phyloP scores from a whole-genome alignment of 2,113 vertebrate genomes.

The Nothobranchius kuhntae region DNA sequence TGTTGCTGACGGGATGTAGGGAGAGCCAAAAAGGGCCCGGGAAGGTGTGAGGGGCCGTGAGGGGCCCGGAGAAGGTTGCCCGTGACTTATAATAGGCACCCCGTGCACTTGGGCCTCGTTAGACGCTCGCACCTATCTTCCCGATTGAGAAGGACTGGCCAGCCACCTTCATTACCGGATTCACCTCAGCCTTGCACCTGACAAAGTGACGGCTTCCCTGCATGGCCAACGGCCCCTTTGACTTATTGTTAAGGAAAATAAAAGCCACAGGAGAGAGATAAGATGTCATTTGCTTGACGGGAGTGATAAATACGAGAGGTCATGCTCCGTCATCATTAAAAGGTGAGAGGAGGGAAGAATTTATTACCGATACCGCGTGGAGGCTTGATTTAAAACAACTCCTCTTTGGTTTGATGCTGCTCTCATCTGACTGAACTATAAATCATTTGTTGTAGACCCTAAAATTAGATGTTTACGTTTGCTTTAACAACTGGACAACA shows the following conservation, averaged over 20 bases:
- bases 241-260: conserved; percentile 70
- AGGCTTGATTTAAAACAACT: conserved; percentile 18
- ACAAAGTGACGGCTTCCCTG: conserved; percentile 70
- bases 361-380: conserved; percentile 41
- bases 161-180: conserved; percentile 73
- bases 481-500: no score
- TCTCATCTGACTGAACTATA: background rate
- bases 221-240: conserved; percentile 37
- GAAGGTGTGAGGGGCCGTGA: conserved; percentile 67
- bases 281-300: conserved; percentile 54
- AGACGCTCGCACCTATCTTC: conserved; percentile 83
- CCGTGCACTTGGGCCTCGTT: conserved; percentile 76
- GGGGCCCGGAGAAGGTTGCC: conserved; percentile 58
- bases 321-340: conserved; percentile 59
- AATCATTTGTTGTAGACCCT: background rate
- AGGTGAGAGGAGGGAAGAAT: conserved; percentile 63
- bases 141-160: conserved; percentile 65
- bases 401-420: conserved; percentile 11
- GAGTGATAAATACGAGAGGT: conserved; percentile 59
- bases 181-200: conserved; percentile 75
- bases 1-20: conserved; percentile 56
- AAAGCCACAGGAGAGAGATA: conserved; percentile 41
- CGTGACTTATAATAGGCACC: conserved; percentile 76
- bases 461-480: no score
- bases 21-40: conserved; percentile 54